phyloP scores from a whole-genome alignment of 2,797 vertebrate genomes.

The Enteromius mattozi region DNA sequence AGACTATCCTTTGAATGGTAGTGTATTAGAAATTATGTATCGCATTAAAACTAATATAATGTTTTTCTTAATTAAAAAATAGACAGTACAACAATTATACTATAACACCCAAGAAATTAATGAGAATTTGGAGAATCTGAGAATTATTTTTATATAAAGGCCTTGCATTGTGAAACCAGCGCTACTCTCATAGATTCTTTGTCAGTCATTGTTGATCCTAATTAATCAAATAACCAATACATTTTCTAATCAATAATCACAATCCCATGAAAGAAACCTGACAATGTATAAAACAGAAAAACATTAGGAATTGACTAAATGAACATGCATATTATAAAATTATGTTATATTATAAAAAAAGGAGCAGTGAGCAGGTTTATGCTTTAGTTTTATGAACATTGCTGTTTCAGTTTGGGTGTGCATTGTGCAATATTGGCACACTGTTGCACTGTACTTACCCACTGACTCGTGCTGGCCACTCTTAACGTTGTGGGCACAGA shows the following conservation, averaged over 20 bases:
- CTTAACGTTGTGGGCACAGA: slow-evolving; percentile 78
- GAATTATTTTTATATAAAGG: neutral
- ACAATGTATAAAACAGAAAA: no score
- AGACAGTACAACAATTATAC: neutral
- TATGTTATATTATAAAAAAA: no score
- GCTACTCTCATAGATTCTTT: neutral
- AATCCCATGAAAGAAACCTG: neutral
- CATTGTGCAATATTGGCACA: neutral
- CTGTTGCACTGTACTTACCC: slow-evolving; percentile 80
- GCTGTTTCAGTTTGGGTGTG: neutral
- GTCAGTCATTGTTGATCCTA: neutral
- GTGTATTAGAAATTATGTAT: neutral
- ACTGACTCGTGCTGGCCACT: slow-evolving; percentile 69
- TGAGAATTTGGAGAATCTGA: neutral
- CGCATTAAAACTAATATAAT: neutral
- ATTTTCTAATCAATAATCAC: neutral
- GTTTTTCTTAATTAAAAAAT: neutral
- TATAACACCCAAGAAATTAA: neutral
- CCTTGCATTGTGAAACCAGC: neutral
- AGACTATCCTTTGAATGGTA: neutral
- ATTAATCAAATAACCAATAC: neutral
- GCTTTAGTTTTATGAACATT: neutral
- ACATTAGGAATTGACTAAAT: neutral
- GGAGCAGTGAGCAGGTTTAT: neutral
- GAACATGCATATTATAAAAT: neutral